phyloP scores from a whole-genome alignment of 1,140 invertebrate genomes.

The Drosophila arizonae region DNA sequence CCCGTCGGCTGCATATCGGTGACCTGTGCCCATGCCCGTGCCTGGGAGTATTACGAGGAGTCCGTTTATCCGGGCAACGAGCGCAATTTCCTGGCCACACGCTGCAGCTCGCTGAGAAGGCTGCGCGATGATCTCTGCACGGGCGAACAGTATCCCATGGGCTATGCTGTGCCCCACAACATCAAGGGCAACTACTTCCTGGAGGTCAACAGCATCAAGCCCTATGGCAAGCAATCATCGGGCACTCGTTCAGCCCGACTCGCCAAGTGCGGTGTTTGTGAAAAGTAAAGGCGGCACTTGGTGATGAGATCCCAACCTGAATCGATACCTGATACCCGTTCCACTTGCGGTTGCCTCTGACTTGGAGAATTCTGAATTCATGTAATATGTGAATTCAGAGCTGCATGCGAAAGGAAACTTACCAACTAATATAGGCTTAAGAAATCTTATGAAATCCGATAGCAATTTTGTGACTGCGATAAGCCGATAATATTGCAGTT shows the following conservation, averaged over 20 bases:
- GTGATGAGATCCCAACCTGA: not conserved
- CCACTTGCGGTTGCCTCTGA: not conserved
- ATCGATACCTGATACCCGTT: not conserved
- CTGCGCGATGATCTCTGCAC: slow-evolving; percentile 56
- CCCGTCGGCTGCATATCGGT: slow-evolving; percentile 84
- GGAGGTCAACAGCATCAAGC: slow-evolving; percentile 50
- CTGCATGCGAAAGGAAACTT: not conserved
- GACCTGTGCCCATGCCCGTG: slow-evolving; percentile 86
- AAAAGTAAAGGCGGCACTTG: not conserved
- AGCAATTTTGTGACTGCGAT: slow-evolving; percentile 1
- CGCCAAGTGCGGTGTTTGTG: slow-evolving; percentile 47
- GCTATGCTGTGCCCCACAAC: slow-evolving; percentile 51
- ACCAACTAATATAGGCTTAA: slow-evolving; percentile 10
- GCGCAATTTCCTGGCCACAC: slow-evolving; percentile 63
- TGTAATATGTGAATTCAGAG: not conserved
- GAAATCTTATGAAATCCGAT: not conserved
- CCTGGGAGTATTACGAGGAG: slow-evolving; percentile 86
- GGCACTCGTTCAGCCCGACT: not conserved
- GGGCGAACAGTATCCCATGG: slow-evolving; percentile 65
- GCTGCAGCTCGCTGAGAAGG: slow-evolving; percentile 62
- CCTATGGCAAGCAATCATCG: slow-evolving; percentile 49
- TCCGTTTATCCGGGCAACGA: slow-evolving; percentile 84
- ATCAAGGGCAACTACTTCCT: slow-evolving; percentile 76
- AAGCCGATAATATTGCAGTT: slow-evolving; percentile 5
- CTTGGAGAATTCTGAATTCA: not conserved